Percentiles rank a stretch among this genome's conserved stretches.
These are phyloP conservation scores for Monopis laevigella DNA, from an alignment of 2,888 invertebrate genomes.

Conservation along the genomic window DNA sequence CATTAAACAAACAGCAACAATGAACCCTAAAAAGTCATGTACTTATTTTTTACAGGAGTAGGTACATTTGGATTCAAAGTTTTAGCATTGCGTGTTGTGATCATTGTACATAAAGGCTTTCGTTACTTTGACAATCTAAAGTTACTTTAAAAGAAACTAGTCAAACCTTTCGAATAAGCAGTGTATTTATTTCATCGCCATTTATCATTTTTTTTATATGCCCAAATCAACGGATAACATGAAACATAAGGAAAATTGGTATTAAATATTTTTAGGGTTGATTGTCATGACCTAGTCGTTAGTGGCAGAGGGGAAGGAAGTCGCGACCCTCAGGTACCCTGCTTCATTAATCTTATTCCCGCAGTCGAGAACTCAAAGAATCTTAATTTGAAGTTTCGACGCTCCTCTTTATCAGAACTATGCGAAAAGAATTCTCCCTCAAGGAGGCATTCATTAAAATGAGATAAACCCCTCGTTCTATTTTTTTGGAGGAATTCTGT, in stretches of 20 bases:
- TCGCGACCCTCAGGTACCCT: constrained; percentile 40
- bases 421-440: constrained; percentile 56
- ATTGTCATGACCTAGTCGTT: constrained; percentile 34
- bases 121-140: too few relatives aligned
- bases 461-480: constrained; percentile 28
- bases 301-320: constrained; percentile 26
- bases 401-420: constrained; percentile 62
- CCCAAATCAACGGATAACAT: background rate
- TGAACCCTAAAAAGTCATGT: too few relatives aligned
- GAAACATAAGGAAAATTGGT: background rate
- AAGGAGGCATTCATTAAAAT: constrained; percentile 52
- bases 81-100: too few relatives aligned
- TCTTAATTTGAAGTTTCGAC: constrained; percentile 66
- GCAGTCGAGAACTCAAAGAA: constrained; percentile 55
- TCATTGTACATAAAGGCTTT: too few relatives aligned
- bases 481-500: constrained; percentile 9
- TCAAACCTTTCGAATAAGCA: too few relatives aligned
- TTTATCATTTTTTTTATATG: too few relatives aligned
- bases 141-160: too few relatives aligned
- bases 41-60: too few relatives aligned
- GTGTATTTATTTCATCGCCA: too few relatives aligned
- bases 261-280: background rate
- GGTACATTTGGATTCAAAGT: too few relatives aligned
- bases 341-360: constrained; percentile 64
- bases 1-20: too few relatives aligned